Evolutionary conservation across 2,113 vertebrate genomes (phyloP), one percentile per base, ranked within the genome.

Genomic region (Embiotoca jacksoni): DNA sequence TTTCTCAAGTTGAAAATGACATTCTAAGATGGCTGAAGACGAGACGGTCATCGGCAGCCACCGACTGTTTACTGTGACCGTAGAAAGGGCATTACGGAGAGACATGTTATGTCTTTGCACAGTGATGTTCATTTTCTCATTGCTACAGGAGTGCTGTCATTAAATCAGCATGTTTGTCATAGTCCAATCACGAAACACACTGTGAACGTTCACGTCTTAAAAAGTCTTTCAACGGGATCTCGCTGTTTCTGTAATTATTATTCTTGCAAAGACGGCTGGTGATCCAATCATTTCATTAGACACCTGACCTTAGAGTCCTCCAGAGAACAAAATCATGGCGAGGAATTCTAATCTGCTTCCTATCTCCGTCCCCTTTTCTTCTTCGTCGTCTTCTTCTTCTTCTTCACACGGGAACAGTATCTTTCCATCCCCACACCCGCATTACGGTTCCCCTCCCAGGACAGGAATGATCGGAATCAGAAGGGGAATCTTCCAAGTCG

Each of bases 231-330:
- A 75, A 53, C 5, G 13, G 37, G 41, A 70, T 14, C 15, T 32
- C 56, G 16, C 0, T 37, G 62, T 56, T 62, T 54, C 49, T 73
- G 39, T 72, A 76, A 79, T 59, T 61, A 79, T 59, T 61, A 80
- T 62, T 71, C 31, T 65, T 9, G 32, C 60, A 50, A 50, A 81
- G 35, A 60, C n/a, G 3, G 2, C 59, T 68, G 35, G 57, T 36
- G 61, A 80, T 82, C 64, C 50, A 57, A 70, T 76, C 15, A 63
- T 89, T 81, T 87, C 52, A 75, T 82, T 63, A 63, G 7, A 13
- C 54, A 44, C 5, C 35, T 73, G 72, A 82, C 69, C 60, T 67
- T 35, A 47, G n/a, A 47, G 65, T 75, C 31, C n/a, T 39, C 41
- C 1, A 0, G 15, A 54, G 33, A 70, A 37, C 4, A 74, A 76